phyloP scores from a whole-genome alignment of 2,113 vertebrate genomes.

The Hemicordylus capensis region DNA sequence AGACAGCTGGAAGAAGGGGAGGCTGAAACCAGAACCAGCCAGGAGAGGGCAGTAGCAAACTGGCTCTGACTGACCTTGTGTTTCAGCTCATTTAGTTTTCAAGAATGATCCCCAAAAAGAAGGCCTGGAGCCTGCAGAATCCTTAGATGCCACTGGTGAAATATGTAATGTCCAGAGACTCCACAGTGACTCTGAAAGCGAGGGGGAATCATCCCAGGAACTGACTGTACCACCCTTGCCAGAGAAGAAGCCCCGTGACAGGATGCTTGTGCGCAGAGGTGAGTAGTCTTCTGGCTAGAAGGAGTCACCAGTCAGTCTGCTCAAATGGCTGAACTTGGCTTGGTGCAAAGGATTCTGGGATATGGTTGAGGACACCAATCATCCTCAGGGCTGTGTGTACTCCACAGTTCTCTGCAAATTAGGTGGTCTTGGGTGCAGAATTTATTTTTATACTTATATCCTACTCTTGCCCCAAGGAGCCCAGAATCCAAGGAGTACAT shows the following conservation, averaged over 20 bases:
- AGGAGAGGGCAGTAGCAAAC: background rate
- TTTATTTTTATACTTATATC: too few relatives aligned
- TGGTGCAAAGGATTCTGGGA: background rate
- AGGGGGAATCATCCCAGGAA: constrained; percentile 4
- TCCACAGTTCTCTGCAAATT: background rate
- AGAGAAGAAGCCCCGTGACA: constrained; percentile 16
- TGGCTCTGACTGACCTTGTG: background rate
- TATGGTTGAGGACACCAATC: background rate
- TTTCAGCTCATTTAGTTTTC: background rate
- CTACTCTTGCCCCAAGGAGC: too few relatives aligned
- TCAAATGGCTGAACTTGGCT: background rate
- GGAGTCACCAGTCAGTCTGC: background rate
- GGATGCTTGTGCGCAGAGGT: constrained; percentile 13
- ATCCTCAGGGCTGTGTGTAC: background rate
- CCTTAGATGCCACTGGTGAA: background rate
- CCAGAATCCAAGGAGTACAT: too few relatives aligned
- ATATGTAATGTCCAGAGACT: background rate
- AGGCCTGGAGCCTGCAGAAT: background rate
- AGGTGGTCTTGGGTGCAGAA: background rate
- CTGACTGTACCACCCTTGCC: constrained; percentile 21
- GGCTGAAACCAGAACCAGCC: background rate
- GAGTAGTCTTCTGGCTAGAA: background rate
- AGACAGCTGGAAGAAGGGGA: background rate
- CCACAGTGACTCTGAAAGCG: constrained; percentile 8
- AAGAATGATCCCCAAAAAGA: background rate